phyloP scores from a whole-genome alignment of 1,140 invertebrate genomes.

The Planococcus citri region DNA sequence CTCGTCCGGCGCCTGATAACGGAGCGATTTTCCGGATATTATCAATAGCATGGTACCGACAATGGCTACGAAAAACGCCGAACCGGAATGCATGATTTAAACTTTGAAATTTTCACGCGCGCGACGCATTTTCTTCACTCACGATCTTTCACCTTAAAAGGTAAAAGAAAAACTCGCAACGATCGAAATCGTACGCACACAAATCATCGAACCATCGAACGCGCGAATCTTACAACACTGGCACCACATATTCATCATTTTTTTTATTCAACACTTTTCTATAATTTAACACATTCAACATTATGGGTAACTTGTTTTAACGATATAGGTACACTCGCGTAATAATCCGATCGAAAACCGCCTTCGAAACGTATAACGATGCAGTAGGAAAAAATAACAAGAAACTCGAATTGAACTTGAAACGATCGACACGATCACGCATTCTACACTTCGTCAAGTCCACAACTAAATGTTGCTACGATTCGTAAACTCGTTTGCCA shows the following conservation, averaged over 20 bases:
- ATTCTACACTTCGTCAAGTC: neutral
- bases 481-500: neutral
- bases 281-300: too few relatives aligned
- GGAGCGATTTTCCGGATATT: conserved; percentile 50
- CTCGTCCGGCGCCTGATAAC: conserved; percentile 71
- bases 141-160: too few relatives aligned
- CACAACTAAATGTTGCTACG: neutral
- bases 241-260: too few relatives aligned
- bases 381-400: neutral
- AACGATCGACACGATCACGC: neutral
- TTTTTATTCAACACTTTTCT: too few relatives aligned
- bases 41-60: conserved; percentile 32
- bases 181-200: neutral
- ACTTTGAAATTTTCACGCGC: neutral
- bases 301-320: neutral
- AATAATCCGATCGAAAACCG: too few relatives aligned
- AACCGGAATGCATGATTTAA: conserved; percentile 9
- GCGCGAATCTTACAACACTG: neutral
- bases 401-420: neutral
- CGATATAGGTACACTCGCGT: neutral
- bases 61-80: conserved; percentile 15
- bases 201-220: neutral
- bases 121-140: neutral
- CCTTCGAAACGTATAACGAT: too few relatives aligned
- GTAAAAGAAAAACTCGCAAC: neutral